Evolutionary conservation across 2,797 vertebrate genomes (phyloP), one percentile per base, ranked within the genome.

Genomic region (Chaenodraco wilsoni): DNA sequence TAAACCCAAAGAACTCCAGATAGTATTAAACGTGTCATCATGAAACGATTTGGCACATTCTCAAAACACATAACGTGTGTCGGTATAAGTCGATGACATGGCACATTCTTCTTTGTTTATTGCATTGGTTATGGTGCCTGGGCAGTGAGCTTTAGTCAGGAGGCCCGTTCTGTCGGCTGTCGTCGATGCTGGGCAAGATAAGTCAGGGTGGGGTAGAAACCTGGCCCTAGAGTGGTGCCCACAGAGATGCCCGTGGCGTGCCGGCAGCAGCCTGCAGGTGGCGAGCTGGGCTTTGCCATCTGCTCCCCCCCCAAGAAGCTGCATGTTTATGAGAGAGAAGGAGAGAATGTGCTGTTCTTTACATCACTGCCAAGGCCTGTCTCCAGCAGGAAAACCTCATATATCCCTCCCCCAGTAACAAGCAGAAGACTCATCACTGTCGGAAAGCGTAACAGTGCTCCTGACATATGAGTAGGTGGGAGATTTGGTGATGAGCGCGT

Each of bases 1-100:
- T 82, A 86, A 92, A 87, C 80, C 61, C 23, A 90, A 88, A 82
- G 71, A 89, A 88, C 69, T 88, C 78, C 84, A 72, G 82, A 81
- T 81, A 80, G 84, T 93, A 91, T 89, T 92, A 88, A 94, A 90
- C 62, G 78, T 87, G 90, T 92, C 84, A 85, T 84, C 88, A 82
- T 89, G 89, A 88, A 82, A 92, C 79, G 43, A 93, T 95, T 95
- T 95, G 94, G 94, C 94, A 95, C 94, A 93, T 94, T 94, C 91
- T 91, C 84, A 1, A 88, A 88, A 93, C 90, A 84, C 90, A 80
- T 89, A 86, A 84, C 48, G 87, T 93, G 90, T 93, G 90, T 92
- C 84, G 31, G 87, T 87, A 88, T 92, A 88, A 81, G 82, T 86
- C 84, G 85, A 92, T 89, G 87, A 91, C 90, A 91, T 89, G 91